These are phyloP conservation scores for Chromobotia macracanthus DNA, from an alignment of 2,797 vertebrate species.

Conservation along the genomic window DNA sequence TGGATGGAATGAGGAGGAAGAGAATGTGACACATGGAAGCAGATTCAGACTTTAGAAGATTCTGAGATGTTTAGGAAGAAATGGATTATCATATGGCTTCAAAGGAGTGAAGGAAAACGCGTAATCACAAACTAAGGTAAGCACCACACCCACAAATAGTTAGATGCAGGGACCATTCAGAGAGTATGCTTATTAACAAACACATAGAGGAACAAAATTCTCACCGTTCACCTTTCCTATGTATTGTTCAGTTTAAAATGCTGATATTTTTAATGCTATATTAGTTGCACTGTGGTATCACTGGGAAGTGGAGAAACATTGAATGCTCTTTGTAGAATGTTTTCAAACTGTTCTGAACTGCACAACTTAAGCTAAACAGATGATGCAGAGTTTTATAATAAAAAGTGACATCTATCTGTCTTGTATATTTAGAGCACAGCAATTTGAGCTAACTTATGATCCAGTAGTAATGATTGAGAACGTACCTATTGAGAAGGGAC, in stretches of 20 bases:
- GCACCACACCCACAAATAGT: slow-evolving; percentile 10
- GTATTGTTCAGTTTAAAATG: no score
- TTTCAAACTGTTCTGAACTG: background rate
- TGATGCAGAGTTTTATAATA: no score
- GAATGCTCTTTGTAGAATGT: background rate
- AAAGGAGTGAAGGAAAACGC: slow-evolving; percentile 14
- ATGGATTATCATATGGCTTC: slow-evolving; percentile 20
- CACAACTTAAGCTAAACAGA: background rate
- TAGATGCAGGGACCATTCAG: slow-evolving; percentile 1
- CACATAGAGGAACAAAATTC: background rate
- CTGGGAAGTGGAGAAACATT: background rate
- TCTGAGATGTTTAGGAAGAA: slow-evolving; percentile 32
- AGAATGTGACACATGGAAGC: slow-evolving; percentile 31
- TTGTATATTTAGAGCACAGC: background rate
- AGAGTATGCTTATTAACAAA: slow-evolving; percentile 19
- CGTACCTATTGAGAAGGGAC: background rate
- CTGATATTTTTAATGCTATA: background rate
- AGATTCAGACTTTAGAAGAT: slow-evolving; percentile 25
- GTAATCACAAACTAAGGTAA: slow-evolving; percentile 17
- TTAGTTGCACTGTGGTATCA: background rate
- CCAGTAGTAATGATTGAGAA: background rate
- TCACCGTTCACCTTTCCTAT: background rate
- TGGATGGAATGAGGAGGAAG: slow-evolving; percentile 2
- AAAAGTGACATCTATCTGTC: background rate
- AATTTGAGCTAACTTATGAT: background rate